Base-by-base conservation (phyloP, 2,797 vertebrate species). In the Leuciscus waleckii region DNA sequence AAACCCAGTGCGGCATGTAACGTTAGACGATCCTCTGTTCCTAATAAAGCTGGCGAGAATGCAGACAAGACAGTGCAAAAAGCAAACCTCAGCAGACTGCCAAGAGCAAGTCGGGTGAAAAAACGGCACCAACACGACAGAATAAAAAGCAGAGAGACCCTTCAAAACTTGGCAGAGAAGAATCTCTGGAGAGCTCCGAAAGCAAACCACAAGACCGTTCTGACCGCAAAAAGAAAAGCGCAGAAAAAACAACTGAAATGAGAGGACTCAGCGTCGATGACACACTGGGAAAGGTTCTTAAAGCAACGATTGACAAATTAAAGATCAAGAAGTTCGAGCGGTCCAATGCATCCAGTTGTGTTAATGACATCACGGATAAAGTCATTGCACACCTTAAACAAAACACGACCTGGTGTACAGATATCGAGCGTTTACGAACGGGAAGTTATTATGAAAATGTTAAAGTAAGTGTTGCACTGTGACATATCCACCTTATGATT, bases 371-470 rank as follows among this genome's bases (percentile, higher is more conserved):
- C 2, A 80, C 49, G 9, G 1, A 1, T 0, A 0, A 0, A 4
- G 89, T 95, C 35, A 51, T 69, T 1, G 11, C 1, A 1, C 74
- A 94, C 80, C 77, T 95, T 37, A 90, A 86, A 88, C 0, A 29
- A 0, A 82, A 81, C 0, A 87, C 86, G 2, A 0, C 6, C 3
- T 90, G 39, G 85, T 94, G 94, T 68, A 81, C 76, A 68, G n/a
- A 88, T 0, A 88, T 93, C 4, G 8, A 84, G 3, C 0, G 17
- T 0, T 69, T 95, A 32, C 23, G 0, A 4, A 94, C 94, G 37
- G 95, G 94, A 75, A 95, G 95, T 81, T 93, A 94, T 86, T 95
- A 94, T 83, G 94, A 95, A 90, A 83, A 94, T 51, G 9, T 95
- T 6, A 95, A 95, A 90, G 95, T 94, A 88, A 89, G 90, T 86